Percentiles rank a stretch among this genome's conserved stretches.
phyloP scores from a whole-genome alignment of 2,888 invertebrate genomes.

The Hypomecis atomaria region DNA sequence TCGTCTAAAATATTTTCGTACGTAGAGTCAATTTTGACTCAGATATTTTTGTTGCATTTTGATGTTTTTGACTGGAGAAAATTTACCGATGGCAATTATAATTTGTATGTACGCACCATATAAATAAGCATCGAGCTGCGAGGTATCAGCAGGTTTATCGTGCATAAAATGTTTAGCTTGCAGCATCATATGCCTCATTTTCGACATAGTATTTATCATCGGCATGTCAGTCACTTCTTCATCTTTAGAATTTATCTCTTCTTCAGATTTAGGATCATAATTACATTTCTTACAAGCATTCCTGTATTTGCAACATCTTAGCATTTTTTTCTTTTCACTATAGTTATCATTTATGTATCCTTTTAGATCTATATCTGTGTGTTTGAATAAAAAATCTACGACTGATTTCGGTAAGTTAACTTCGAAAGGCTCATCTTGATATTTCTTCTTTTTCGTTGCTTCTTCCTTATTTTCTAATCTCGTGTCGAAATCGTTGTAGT shows the following conservation, averaged over 20 bases:
- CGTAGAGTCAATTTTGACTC: too few relatives aligned
- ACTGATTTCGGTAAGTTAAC: constrained; percentile 10
- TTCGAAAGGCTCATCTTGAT: constrained; percentile 9
- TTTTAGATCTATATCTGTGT: constrained; percentile 8
- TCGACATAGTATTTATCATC: not conserved
- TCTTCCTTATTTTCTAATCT: not conserved
- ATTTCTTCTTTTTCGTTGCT: constrained; percentile 11
- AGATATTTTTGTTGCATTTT: too few relatives aligned
- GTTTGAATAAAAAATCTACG: constrained; percentile 10
- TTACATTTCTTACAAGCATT: not conserved
- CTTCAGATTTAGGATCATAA: not conserved
- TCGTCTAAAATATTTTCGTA: too few relatives aligned
- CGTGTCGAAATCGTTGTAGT: not conserved
- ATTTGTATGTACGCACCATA: not conserved
- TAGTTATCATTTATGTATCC: not conserved
- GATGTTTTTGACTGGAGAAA: too few relatives aligned
- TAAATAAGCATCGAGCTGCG: not conserved
- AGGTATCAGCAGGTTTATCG: not conserved
- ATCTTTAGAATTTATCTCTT: too few relatives aligned
- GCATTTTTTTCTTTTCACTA: constrained; percentile 2
- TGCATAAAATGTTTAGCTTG: constrained; percentile 3
- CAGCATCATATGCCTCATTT: constrained; percentile 5
- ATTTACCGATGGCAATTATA: not conserved
- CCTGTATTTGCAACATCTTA: constrained; percentile 1
- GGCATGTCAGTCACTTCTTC: not conserved